These are phyloP conservation scores for Sebastes minor DNA, from an alignment of 2,797 vertebrate genomes.

Conservation along the genomic window DNA sequence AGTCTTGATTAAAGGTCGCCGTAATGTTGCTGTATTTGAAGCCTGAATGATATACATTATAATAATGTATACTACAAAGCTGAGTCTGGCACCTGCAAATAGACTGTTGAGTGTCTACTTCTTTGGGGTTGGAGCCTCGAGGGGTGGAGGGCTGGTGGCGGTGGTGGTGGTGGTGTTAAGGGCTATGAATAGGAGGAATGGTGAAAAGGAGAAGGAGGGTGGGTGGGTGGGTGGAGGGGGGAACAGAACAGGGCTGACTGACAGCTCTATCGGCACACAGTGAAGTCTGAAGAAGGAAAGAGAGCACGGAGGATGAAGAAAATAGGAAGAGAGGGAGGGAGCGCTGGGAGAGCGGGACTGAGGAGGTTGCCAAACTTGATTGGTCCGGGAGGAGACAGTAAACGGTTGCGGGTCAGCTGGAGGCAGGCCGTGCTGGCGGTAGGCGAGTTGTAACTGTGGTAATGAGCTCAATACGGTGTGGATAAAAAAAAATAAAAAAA, in stretches of 20 bases:
- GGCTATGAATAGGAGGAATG: slow-evolving; percentile 50
- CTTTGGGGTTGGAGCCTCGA: slow-evolving; percentile 32
- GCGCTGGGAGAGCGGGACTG: background rate
- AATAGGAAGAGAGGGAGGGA: slow-evolving; percentile 35
- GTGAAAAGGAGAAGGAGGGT: slow-evolving; percentile 27
- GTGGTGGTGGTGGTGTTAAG: background rate
- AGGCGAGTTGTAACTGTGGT: slow-evolving; percentile 64
- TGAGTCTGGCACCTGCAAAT: slow-evolving; percentile 63
- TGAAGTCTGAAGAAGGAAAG: slow-evolving; percentile 19
- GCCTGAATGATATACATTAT: slow-evolving; percentile 57
- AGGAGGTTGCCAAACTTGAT: slow-evolving; percentile 58
- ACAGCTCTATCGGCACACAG: slow-evolving; percentile 58
- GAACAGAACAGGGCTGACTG: slow-evolving; percentile 33
- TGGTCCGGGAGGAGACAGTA: slow-evolving; percentile 67
- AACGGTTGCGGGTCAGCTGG: slow-evolving; percentile 68
- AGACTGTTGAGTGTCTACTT: slow-evolving; percentile 51
- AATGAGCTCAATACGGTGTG: slow-evolving; percentile 68
- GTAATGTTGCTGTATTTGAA: slow-evolving; percentile 46
- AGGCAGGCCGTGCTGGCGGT: slow-evolving; percentile 53
- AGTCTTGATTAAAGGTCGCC: slow-evolving; percentile 63
- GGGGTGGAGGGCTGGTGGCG: slow-evolving; percentile 3
- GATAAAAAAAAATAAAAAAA: slow-evolving; percentile 13
- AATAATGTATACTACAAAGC: slow-evolving; percentile 53
- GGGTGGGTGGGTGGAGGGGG: background rate
- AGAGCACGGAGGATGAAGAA: slow-evolving; percentile 34